Evolutionary conservation across 2,797 vertebrate genomes (phyloP).

Genomic region (Myiothlypis chrysogaster): DNA sequence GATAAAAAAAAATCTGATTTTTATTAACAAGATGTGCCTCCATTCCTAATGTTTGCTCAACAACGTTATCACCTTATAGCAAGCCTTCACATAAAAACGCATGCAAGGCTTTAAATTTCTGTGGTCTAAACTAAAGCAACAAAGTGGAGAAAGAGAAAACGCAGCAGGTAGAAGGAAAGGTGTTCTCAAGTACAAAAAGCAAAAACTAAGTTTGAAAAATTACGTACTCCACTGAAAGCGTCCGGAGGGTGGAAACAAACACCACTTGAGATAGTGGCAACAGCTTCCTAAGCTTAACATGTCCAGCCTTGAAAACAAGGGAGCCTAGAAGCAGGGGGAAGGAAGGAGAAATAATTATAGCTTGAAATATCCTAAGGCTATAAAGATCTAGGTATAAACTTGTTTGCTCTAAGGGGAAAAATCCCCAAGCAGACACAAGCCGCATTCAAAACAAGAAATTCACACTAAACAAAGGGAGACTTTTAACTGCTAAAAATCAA

Average conservation of each 20-base stretch:
- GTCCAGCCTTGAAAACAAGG: conserved; percentile 54
- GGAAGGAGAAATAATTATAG: conserved; percentile 50
- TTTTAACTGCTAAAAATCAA: conserved; percentile 28
- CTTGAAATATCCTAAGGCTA: conserved; percentile 47
- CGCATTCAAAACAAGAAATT: background rate
- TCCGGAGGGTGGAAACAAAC: background rate
- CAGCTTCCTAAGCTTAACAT: conserved; percentile 17
- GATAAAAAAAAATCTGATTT: background rate
- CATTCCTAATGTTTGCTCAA: background rate
- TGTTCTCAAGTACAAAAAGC: background rate
- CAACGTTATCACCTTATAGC: background rate
- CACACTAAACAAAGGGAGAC: conserved; percentile 22
- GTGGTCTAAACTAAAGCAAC: background rate
- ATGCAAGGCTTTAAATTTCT: background rate
- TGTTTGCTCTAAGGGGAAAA: conserved; percentile 18
- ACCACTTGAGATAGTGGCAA: background rate
- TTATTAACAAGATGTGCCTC: background rate
- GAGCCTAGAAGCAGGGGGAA: background rate
- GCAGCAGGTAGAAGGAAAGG: background rate
- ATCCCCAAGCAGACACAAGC: background rate
- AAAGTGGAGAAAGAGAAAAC: background rate
- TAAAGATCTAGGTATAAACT: conserved; percentile 47
- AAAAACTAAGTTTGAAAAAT: background rate
- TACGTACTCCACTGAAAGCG: background rate
- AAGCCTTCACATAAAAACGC: background rate